These are phyloP conservation scores for Dromococcyx pavoninus DNA, from an alignment of 2,797 vertebrate genomes.

Conservation along the genomic window DNA sequence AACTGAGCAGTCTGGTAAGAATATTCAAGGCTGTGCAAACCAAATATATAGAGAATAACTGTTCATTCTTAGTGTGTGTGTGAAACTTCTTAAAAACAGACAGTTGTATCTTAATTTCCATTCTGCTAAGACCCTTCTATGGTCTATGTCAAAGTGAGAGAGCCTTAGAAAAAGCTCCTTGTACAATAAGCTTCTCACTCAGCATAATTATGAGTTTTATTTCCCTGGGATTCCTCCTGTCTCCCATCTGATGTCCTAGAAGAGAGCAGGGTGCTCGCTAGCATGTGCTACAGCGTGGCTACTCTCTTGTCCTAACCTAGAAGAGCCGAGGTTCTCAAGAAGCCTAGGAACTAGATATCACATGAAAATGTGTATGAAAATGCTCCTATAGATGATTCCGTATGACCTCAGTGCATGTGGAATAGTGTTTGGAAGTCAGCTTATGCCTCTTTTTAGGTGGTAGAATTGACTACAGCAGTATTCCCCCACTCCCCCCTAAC, in stretches of 20 bases:
- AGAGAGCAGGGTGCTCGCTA: not conserved
- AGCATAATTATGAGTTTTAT: not conserved
- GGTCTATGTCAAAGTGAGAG: not conserved
- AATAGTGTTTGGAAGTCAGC: not conserved
- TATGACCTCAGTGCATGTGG: not conserved
- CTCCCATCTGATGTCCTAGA: too few species aligned
- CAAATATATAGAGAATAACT: not conserved
- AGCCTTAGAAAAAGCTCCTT: not conserved
- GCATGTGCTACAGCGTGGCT: not conserved
- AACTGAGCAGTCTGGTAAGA: not conserved
- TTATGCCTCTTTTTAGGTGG: not conserved
- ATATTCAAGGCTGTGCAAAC: not conserved
- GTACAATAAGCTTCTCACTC: not conserved
- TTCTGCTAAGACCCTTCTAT: not conserved
- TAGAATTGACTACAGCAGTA: rapidly evolving
- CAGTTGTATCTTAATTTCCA: not conserved
- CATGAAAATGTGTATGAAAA: not conserved
- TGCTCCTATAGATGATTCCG: not conserved
- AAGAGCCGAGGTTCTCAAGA: not conserved
- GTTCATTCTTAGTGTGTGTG: not conserved
- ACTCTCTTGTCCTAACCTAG: not conserved
- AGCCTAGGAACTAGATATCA: not conserved
- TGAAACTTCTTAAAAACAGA: rapidly evolving
- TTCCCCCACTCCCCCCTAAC: not conserved
- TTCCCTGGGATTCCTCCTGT: not conserved